Percentiles rank a stretch among this genome's conserved stretches.
phyloP scores from a whole-genome alignment of 2,113 vertebrate genomes.

The Sander vitreus region DNA sequence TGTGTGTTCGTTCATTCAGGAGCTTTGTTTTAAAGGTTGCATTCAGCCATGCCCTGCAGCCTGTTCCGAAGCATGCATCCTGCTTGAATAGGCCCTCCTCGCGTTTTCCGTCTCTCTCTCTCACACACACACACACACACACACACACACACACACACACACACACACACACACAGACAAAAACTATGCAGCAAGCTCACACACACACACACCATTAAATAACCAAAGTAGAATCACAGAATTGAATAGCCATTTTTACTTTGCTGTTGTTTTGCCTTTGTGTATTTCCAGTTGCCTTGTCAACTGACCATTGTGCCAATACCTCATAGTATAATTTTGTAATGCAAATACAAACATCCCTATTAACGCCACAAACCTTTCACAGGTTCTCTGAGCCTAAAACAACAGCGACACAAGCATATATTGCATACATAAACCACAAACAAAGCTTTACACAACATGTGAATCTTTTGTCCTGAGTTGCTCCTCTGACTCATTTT shows the following conservation, averaged over 20 bases:
- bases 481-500: constrained; percentile 63
- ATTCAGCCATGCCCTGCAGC: constrained; percentile 76
- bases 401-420: not conserved
- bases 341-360: constrained; percentile 27
- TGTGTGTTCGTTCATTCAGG: not conserved
- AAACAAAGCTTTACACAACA: constrained; percentile 49
- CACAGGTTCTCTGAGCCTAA: constrained; percentile 3
- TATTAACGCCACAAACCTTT: constrained; percentile 8
- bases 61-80: constrained; percentile 64
- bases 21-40: constrained; percentile 64
- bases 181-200: constrained; percentile 8
- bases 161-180: constrained; percentile 13
- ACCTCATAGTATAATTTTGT: not conserved
- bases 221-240: constrained; percentile 5
- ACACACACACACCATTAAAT: constrained; percentile 4
- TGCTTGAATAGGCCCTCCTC: constrained; percentile 40
- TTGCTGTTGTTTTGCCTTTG: not conserved
- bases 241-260: not conserved
- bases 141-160: constrained; percentile 20
- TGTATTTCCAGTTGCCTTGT: constrained; percentile 3
- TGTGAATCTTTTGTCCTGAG: constrained; percentile 10
- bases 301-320: not conserved
- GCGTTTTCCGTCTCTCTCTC: not conserved
- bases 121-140: constrained; percentile 21
- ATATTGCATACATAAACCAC: constrained; percentile 33